A percentile compares a stretch with the other conserved stretches of the same genome.
These are phyloP conservation scores for Scolopax bukidnonensis DNA, from an alignment of 2,797 vertebrate species.

Conservation along the genomic window DNA sequence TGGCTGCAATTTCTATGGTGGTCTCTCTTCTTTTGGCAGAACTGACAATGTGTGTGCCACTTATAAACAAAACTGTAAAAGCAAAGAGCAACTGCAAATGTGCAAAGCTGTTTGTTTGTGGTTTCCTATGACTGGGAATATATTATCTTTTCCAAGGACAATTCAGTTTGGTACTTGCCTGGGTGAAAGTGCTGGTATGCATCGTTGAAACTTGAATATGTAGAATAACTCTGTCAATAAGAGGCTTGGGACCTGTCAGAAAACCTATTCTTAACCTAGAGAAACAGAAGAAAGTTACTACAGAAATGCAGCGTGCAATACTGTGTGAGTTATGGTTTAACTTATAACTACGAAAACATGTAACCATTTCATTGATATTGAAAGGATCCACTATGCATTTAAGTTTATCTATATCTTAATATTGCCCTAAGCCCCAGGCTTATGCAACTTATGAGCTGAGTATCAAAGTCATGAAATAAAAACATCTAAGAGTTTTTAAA, in stretches of 20 bases:
- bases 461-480: not conserved
- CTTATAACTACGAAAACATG: not conserved
- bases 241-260: slow-evolving; percentile 90
- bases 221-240: slow-evolving; percentile 88
- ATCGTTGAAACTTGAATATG: slow-evolving; percentile 91
- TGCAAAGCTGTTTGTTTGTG: not conserved
- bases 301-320: not conserved
- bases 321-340: not conserved
- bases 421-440: not conserved
- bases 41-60: not conserved
- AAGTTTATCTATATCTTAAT: not conserved
- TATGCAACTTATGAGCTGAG: not conserved
- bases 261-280: slow-evolving; percentile 91
- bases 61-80: not conserved
- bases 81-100: not conserved
- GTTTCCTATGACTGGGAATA: not conserved
- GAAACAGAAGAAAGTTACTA: not conserved
- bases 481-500: not conserved
- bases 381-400: not conserved
- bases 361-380: not conserved
- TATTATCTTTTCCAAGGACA: not conserved
- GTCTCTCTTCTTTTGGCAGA: not conserved
- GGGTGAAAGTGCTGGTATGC: slow-evolving; percentile 92
- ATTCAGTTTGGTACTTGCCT: slow-evolving; percentile 79
- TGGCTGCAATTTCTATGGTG: not conserved